These are phyloP conservation scores for Lates japonicus DNA, from an alignment of 2,797 vertebrate genomes.

Conservation along the genomic window DNA sequence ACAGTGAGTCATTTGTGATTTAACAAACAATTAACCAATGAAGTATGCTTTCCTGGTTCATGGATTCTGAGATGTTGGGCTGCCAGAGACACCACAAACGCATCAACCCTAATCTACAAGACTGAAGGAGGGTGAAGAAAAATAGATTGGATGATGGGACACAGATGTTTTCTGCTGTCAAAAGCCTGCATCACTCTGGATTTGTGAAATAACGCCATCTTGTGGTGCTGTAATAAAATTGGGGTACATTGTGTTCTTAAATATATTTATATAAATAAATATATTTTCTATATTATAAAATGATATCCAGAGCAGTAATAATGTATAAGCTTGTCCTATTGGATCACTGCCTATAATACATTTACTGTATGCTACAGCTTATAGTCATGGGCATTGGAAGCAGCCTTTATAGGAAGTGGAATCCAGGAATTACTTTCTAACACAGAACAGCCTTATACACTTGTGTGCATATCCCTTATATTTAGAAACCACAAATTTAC, in stretches of 20 bases:
- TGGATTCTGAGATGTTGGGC: constrained; percentile 10
- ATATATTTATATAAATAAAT: too few relatives aligned
- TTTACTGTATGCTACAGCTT: background rate
- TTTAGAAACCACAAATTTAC: background rate
- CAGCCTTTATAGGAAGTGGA: background rate
- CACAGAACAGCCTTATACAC: background rate
- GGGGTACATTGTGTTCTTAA: constrained; percentile 67
- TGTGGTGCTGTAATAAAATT: constrained; percentile 67
- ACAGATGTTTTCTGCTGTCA: constrained; percentile 53
- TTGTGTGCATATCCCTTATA: constrained; percentile 2
- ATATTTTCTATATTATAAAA: constrained; percentile 32
- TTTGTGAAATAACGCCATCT: constrained; percentile 82
- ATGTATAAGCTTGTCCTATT: background rate
- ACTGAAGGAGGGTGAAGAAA: constrained; percentile 23
- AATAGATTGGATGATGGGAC: constrained; percentile 49
- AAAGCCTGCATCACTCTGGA: constrained; percentile 14
- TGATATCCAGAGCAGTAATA: background rate
- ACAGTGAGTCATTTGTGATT: constrained; percentile 14
- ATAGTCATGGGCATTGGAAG: background rate
- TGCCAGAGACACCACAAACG: constrained; percentile 44
- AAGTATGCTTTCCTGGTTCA: constrained; percentile 23
- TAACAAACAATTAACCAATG: background rate
- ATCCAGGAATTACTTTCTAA: background rate
- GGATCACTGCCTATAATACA: background rate
- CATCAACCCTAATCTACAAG: constrained; percentile 36